Conservation (phyloP, 2,797 vertebrate genomes). For the Falco berigora region DNA sequence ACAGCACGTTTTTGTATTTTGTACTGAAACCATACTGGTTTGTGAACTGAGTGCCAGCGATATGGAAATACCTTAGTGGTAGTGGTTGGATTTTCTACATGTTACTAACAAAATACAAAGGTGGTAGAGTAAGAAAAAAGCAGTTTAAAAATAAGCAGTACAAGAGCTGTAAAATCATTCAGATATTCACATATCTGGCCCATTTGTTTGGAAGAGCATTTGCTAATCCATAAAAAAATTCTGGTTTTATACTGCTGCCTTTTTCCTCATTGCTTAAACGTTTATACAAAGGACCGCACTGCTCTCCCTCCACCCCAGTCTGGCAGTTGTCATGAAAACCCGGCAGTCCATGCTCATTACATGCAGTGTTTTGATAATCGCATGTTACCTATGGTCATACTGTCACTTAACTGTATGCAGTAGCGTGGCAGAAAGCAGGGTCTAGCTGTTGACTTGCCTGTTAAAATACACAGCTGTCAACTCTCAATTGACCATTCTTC, state of each 20-base stretch:
- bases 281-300: neutral
- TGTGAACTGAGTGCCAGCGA: conserved; percentile 59
- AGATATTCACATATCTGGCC: neutral
- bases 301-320: neutral
- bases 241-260: neutral
- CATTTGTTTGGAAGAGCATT: neutral
- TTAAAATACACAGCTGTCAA: conserved; percentile 46
- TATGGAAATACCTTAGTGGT: conserved; percentile 42
- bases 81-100: conserved; percentile 30
- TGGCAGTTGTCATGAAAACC: conserved; percentile 28
- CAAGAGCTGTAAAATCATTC: neutral
- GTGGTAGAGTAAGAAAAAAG: conserved; percentile 5
- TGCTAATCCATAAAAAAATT: neutral
- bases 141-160: neutral
- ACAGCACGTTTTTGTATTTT: conserved; percentile 67
- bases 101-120: neutral
- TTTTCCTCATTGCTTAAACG: conserved; percentile 13
- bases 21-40: conserved; percentile 65
- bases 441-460: conserved; percentile 23
- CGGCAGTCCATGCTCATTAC: conserved; percentile 41
- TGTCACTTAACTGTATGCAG: conserved; percentile 32
- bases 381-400: neutral
- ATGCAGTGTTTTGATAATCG: conserved; percentile 15
- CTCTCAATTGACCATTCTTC: conserved; percentile 23
- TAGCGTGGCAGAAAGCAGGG: conserved; percentile 13